Evolutionary conservation across 2,797 vertebrate species (phyloP).

Genomic region (Anguilla obscura): DNA sequence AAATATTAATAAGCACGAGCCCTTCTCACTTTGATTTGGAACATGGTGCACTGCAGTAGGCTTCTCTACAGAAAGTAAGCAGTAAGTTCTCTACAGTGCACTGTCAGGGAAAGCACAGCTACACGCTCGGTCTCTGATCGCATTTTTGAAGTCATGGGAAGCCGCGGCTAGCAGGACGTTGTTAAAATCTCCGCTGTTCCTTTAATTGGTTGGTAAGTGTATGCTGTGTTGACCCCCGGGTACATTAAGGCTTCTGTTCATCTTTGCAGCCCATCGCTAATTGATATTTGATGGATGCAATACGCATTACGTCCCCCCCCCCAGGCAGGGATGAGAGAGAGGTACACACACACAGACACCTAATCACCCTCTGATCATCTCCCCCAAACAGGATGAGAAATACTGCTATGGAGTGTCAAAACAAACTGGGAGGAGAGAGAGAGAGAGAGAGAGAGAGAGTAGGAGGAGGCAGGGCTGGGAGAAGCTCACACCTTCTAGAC

Average conservation of each 20-base stretch:
- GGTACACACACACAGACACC: conserved; percentile 39
- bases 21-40: neutral
- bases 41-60: neutral
- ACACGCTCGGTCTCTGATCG: neutral
- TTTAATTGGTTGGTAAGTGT: conserved; percentile 51
- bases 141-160: conserved; percentile 27
- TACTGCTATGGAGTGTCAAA: conserved; percentile 67
- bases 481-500: conserved; percentile 28
- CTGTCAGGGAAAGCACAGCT: neutral
- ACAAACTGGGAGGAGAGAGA: conserved; percentile 26
- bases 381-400: conserved; percentile 66
- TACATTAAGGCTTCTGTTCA: conserved; percentile 56
- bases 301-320: conserved; percentile 38
- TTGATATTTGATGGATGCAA: conserved; percentile 72
- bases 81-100: neutral
- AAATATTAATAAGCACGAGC: conserved; percentile 25
- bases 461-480: conserved; percentile 45
- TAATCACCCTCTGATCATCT: conserved; percentile 56
- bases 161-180: conserved; percentile 29
- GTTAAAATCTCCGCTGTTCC: conserved; percentile 47
- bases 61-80: neutral
- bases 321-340: conserved; percentile 52
- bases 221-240: conserved; percentile 59
- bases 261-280: conserved; percentile 66
- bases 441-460: neutral